phyloP scores from a whole-genome alignment of 2,113 vertebrate species.

The Gavialis gangeticus region DNA sequence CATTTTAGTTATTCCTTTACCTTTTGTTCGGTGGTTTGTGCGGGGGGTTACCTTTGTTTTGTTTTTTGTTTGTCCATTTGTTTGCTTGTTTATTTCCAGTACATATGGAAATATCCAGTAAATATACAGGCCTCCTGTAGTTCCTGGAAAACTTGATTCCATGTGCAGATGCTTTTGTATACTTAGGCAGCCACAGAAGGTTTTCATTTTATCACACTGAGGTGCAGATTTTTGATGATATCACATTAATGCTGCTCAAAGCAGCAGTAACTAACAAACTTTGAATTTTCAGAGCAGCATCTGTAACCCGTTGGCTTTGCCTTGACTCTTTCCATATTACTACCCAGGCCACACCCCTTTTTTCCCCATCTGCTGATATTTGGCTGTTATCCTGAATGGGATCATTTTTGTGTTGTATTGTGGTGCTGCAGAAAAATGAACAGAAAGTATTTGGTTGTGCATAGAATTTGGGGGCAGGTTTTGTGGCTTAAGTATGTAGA shows the following conservation, averaged over 20 bases:
- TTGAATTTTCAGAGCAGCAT: background rate
- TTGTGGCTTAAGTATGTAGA: background rate
- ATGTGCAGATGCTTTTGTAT: background rate
- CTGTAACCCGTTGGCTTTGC: background rate
- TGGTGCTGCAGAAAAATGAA: background rate
- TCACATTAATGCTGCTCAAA: background rate
- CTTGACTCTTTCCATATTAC: background rate
- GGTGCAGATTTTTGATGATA: background rate
- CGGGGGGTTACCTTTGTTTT: too few relatives aligned
- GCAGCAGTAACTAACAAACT: background rate
- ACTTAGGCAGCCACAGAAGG: background rate
- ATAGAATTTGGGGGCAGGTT: background rate
- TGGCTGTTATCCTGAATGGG: background rate
- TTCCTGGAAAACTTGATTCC: background rate
- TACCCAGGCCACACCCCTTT: background rate
- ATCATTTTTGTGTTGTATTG: background rate
- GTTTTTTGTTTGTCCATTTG: too few relatives aligned
- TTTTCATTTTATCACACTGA: background rate
- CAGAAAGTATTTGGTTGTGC: background rate
- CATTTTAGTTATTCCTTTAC: too few relatives aligned
- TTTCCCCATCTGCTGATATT: fast-evolving
- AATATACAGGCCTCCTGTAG: background rate
- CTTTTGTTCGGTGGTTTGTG: too few relatives aligned
- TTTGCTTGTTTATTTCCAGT: background rate
- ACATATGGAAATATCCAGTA: background rate